Evolutionary conservation across 2,888 invertebrate genomes (phyloP).

Genomic region (Pinctada fucata): DNA sequence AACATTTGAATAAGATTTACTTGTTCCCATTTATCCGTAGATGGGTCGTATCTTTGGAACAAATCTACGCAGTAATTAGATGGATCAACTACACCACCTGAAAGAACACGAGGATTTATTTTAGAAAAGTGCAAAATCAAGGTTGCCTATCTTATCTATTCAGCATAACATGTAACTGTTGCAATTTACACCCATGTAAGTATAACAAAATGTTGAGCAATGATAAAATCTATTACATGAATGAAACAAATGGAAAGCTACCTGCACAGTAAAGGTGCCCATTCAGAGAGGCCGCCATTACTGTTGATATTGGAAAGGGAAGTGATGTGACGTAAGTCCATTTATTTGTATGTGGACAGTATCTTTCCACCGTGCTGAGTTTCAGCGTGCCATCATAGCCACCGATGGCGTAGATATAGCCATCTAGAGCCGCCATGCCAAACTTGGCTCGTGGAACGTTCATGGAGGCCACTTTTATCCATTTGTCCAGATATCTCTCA

Average conservation of each 20-base stretch:
- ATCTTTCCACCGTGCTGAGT: conserved; percentile 77
- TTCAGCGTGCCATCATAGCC: conserved; percentile 78
- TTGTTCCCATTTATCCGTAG: conserved; percentile 32
- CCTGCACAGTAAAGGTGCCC: conserved; percentile 78
- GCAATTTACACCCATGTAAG: too few species aligned
- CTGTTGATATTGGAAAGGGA: conserved; percentile 72
- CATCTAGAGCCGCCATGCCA: conserved; percentile 78
- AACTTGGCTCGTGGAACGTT: conserved; percentile 77
- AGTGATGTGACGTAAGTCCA: conserved; percentile 77
- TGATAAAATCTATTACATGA: too few species aligned
- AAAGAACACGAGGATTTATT: neutral
- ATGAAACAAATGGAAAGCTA: conserved; percentile 47
- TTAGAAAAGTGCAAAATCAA: too few species aligned
- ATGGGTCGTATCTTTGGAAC: conserved; percentile 32
- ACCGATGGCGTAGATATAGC: conserved; percentile 78
- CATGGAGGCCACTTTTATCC: conserved; percentile 79
- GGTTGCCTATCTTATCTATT: too few species aligned
- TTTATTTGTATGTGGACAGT: conserved; percentile 75
- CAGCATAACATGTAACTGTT: too few species aligned
- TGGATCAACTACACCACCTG: conserved; percentile 33
- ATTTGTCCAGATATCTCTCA: conserved; percentile 77
- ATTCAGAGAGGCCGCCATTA: conserved; percentile 77
- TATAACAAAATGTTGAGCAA: too few species aligned
- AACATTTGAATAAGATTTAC: conserved; percentile 2
- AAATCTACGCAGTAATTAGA: conserved; percentile 22